A percentile compares a stretch with the other conserved stretches of the same genome.
These are phyloP conservation scores for Poecilia latipinna DNA, from an alignment of 2,113 vertebrate genomes.

Conservation along the genomic window DNA sequence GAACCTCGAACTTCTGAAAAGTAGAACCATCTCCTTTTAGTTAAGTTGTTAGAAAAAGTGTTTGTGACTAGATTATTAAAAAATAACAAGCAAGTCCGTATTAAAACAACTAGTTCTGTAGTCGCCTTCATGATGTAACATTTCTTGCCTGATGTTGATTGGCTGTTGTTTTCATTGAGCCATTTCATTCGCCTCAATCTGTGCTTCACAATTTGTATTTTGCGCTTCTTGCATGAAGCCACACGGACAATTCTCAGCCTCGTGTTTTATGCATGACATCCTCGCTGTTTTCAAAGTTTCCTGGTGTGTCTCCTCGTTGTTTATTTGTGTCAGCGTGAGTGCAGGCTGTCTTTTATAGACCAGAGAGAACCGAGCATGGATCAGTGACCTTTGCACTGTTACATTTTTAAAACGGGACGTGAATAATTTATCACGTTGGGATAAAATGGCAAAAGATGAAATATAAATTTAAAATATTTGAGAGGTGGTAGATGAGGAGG, in stretches of 20 bases:
- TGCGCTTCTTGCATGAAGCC: not conserved
- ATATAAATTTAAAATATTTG: conserved; percentile 68
- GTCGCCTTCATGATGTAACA: not conserved
- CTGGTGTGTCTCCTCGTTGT: conserved; percentile 23
- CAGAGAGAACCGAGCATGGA: conserved; percentile 29
- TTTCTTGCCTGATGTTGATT: not conserved
- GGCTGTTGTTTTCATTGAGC: not conserved
- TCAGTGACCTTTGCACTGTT: conserved; percentile 68
- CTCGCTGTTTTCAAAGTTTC: conserved; percentile 17
- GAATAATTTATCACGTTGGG: conserved; percentile 70
- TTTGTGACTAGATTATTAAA: not conserved
- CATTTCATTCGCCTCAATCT: not conserved
- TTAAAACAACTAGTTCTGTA: not conserved
- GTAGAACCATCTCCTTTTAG: not conserved
- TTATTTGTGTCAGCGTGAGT: not conserved
- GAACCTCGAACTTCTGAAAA: not conserved
- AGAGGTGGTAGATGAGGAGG: conserved; percentile 6
- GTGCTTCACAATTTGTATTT: conserved; percentile 1
- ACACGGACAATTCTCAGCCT: conserved; percentile 7
- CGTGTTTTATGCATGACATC: conserved; percentile 38
- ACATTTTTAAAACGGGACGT: conserved; percentile 67
- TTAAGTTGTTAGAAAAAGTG: not conserved
- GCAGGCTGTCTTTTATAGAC: conserved; percentile 11
- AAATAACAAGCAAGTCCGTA: not conserved
- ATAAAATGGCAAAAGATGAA: conserved; percentile 60